A percentile compares a stretch with the other conserved stretches of the same genome.
Conservation (phyloP, 2,888 invertebrate genomes). For the Petrophora chlorosata region DNA sequence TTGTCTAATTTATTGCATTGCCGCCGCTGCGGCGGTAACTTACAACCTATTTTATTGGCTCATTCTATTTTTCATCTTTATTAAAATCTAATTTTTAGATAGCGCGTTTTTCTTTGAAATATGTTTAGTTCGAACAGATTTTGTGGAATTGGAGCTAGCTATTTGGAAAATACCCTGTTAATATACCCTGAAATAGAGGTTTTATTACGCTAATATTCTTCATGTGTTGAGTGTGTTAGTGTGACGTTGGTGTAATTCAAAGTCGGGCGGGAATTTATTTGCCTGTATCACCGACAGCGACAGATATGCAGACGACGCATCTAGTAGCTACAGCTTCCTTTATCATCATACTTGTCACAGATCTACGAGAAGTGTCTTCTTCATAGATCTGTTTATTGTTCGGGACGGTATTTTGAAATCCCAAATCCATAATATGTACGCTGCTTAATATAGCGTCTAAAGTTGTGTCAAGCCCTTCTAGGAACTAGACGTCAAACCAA, state of each 20-base stretch:
- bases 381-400: too few species aligned
- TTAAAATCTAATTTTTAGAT: constrained; percentile 38
- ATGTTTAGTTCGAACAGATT: constrained; percentile 1
- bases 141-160: constrained; percentile 4
- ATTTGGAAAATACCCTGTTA: constrained; percentile 5
- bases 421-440: too few species aligned
- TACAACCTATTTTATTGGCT: constrained; percentile 50
- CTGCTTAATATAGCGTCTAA: too few species aligned
- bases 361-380: neutral
- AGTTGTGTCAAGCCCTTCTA: too few species aligned
- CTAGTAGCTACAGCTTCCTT: constrained; percentile 21
- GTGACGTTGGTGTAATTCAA: constrained; percentile 32
- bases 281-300: constrained; percentile 23
- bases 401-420: too few species aligned
- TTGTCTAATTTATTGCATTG: constrained; percentile 56
- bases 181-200: constrained; percentile 3
- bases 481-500: too few species aligned
- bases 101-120: constrained; percentile 11
- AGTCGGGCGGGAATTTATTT: constrained; percentile 26
- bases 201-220: constrained; percentile 19
- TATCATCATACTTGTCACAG: constrained; percentile 19
- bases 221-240: constrained; percentile 22
- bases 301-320: constrained; percentile 21
- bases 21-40: constrained; percentile 46
- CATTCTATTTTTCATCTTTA: constrained; percentile 41